Base-by-base conservation (phyloP, 2,888 invertebrate genomes). In the Drosophila sordidula region DNA sequence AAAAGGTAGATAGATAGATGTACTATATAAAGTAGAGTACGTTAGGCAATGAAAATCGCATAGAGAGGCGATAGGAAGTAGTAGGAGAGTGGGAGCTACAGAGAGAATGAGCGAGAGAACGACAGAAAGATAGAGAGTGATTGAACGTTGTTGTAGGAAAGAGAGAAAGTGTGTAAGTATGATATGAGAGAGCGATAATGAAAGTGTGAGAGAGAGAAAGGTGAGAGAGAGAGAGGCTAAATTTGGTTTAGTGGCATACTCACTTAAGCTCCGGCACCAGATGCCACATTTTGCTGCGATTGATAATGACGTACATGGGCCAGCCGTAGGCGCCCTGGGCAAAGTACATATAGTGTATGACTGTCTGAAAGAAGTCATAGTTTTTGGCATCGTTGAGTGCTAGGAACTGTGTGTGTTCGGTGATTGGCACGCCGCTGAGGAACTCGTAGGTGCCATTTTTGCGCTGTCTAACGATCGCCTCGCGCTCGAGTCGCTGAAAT, bases 321-420 rank as follows among this genome's bases (percentile, higher is more conserved):
- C 97, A 97, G 51, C 97, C 97, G 91, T 97, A 97, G 54, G 97
- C 97, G 38, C 96, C 95, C 64, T 97, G 94, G 41, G 97, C 97
- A 91, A 95, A 97, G 89, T 96, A 95, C 94, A 97, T 96, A 90
- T 95, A 97, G 92, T 97, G 96, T 78, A 97, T 95, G 75, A 96
- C 95, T 64, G 94, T 94, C 89, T 93, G 93, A 91, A 96, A 96
- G 83, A 95, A 94, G 76, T 94, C 95, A 89, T 95, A 93, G 90
- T 95, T 95, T 79, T 93, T 93, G 63, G 95, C 95, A 92, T 96
- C 95, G 89, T 95, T 95, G 82, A 97, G 93, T 67, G 96, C 95
- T 78, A 97, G 93, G 93, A 97, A 97, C 92, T 95, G 95, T 26
- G 97, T 97, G 68, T 94, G 93, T 39, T 97, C 95, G 25, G 96